Evolutionary conservation across 2,797 vertebrate species (phyloP).

Genomic region (Lepidocolaptes lacrymiger): DNA sequence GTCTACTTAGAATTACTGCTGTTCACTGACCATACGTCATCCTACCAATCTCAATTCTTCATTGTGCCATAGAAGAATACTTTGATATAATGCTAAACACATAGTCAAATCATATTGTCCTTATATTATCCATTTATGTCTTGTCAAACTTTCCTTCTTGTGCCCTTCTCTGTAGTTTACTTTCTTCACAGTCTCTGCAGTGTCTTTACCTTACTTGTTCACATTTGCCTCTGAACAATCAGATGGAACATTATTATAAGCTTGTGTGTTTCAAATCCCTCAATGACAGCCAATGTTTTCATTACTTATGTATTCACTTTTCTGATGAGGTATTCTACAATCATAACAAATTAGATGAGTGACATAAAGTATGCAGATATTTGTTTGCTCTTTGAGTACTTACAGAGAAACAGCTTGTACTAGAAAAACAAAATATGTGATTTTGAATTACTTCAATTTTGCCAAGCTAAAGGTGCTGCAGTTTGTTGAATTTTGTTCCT

Average conservation of each 20-base stretch:
- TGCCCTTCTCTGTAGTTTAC: not conserved
- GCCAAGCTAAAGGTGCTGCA: not conserved
- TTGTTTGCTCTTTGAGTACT: conserved; percentile 49
- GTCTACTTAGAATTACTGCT: not conserved
- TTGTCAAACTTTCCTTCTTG: not conserved
- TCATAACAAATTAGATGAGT: conserved; percentile 29
- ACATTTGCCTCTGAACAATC: not conserved
- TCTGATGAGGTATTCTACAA: conserved; percentile 49
- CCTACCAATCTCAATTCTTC: not conserved
- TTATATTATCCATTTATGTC: not conserved
- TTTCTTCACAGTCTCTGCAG: not conserved
- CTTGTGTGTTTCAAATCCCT: not conserved
- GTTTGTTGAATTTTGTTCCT: not conserved
- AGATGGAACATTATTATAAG: not conserved
- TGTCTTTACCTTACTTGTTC: not conserved
- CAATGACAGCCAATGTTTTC: conserved; percentile 36
- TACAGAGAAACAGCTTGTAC: conserved; percentile 24
- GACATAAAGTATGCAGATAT: not conserved
- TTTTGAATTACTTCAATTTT: not conserved
- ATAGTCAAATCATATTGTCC: not conserved
- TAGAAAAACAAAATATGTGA: conserved; percentile 19
- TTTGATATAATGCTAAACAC: not conserved
- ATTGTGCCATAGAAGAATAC: not conserved
- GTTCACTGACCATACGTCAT: not conserved
- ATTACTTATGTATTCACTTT: conserved; percentile 29